Evolutionary conservation across 2,113 vertebrate species (phyloP).

Genomic region (Bombycilla garrulus): DNA sequence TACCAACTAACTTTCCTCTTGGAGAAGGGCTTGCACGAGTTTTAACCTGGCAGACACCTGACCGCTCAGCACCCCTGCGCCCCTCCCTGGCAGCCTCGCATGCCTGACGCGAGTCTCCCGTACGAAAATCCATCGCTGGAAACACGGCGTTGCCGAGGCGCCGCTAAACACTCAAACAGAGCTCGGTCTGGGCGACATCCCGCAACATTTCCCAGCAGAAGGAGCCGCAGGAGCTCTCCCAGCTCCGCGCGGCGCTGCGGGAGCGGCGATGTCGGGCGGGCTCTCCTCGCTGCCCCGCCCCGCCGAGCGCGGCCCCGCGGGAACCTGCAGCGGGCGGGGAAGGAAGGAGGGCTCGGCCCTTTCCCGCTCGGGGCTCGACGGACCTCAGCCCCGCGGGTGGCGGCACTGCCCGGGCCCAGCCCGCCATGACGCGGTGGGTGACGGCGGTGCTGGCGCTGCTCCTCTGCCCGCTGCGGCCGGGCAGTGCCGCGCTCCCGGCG

Average conservation of each 20-base stretch:
- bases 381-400: fast-evolving
- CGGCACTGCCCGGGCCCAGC: background rate
- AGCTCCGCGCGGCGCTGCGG: fast-evolving
- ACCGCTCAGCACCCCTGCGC: background rate
- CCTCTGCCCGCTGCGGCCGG: background rate
- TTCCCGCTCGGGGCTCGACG: fast-evolving
- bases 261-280: fast-evolving
- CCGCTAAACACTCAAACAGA: fast-evolving
- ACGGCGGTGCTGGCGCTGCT: background rate
- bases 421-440: background rate
- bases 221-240: fast-evolving
- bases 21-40: fast-evolving
- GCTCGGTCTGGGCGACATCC: fast-evolving
- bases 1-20: background rate
- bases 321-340: fast-evolving
- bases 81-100: background rate
- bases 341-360: fast-evolving
- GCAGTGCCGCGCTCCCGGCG: no score
- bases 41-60: background rate
- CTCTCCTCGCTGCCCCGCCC: background rate
- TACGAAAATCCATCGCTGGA: fast-evolving
- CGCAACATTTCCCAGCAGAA: fast-evolving
- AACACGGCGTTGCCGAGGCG: fast-evolving
- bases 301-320: no score
- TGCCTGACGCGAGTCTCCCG: fast-evolving